phyloP scores from a whole-genome alignment of 1,140 invertebrate species.

The Drosophila fuyamai region DNA sequence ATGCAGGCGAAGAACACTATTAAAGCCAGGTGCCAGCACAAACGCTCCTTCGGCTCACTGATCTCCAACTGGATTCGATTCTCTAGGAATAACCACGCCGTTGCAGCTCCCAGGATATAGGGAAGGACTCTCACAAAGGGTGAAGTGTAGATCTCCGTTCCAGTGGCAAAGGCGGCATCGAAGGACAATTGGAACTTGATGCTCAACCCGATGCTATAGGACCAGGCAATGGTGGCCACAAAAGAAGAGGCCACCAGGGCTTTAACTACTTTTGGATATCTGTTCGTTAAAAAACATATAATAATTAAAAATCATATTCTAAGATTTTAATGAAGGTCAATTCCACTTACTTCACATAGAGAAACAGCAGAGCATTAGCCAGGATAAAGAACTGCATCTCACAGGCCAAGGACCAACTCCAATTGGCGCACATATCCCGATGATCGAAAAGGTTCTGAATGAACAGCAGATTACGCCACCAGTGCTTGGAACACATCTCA shows the following conservation, averaged over 20 bases:
- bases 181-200: conserved; percentile 78
- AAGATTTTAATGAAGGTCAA: background rate
- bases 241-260: conserved; percentile 46
- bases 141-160: conserved; percentile 82
- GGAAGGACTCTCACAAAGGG: conserved; percentile 80
- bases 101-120: conserved; percentile 72
- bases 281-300: conserved; percentile 7
- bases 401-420: conserved; percentile 93
- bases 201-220: conserved; percentile 63
- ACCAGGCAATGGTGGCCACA: conserved; percentile 62
- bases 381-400: conserved; percentile 93
- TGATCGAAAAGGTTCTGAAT: conserved; percentile 87
- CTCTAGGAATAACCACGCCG: conserved; percentile 69
- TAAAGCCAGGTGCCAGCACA: conserved; percentile 72
- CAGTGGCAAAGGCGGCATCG: conserved; percentile 76
- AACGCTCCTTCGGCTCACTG: conserved; percentile 58
- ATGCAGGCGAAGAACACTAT: conserved; percentile 76
- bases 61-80: conserved; percentile 27
- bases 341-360: conserved; percentile 85
- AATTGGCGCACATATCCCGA: conserved; percentile 89
- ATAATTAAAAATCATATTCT: background rate
- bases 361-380: conserved; percentile 85
- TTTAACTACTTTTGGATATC: conserved; percentile 70
- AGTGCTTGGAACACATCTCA: conserved; percentile 86
- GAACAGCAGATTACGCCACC: conserved; percentile 89